Evolutionary conservation across 1,140 invertebrate species (phyloP), one percentile per base, ranked within the genome.

Genomic region (Trichonephila clavipes): DNA sequence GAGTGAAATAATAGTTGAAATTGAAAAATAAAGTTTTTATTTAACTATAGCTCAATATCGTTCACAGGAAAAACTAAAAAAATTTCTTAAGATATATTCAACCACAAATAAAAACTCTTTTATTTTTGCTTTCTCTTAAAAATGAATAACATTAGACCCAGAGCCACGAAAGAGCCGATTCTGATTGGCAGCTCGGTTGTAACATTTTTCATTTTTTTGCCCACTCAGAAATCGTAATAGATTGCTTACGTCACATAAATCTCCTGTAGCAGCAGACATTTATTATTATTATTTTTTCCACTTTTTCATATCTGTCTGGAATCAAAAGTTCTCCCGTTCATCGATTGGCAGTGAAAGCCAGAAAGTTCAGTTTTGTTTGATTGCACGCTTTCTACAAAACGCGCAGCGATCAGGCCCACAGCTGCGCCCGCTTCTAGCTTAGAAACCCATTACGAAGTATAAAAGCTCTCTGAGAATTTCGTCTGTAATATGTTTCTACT

Each of bases 191-290:
- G 87, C 87, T 72, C 4, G 62, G n/a, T 72, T 77, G 85, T 58
- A 87, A 62, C 62, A 34, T 24, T 77, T 34, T 77, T 77, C 28
- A 6, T 87, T 40, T 69, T 58, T 69, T 88, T 69, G n/a, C 8
- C 64, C 40, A 44, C 64, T 66, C 62, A 24, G 62, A 44, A 69
- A 88, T 88, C 87, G 87, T 88, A 88, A 88, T 88, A 88, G 87
- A 88, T 88, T 88, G 87, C 87, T 88, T 66, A 88, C 87, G 87
- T 88, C 87, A 88, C 87, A 88, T 88, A 88, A 88, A 88, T 88
- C 87, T 88, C 64, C 61, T 8, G 87, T 14, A 61, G 34, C 14
- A 62, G 61, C 85, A 87, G 51, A 51, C 51, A 51, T 87, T 87
- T 64, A 88, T 69, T 69, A 69, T 72, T 88, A 34, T 88, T 88